These are phyloP conservation scores for Lysandra bellargus DNA, from an alignment of 2,888 invertebrate genomes.

Conservation along the genomic window DNA sequence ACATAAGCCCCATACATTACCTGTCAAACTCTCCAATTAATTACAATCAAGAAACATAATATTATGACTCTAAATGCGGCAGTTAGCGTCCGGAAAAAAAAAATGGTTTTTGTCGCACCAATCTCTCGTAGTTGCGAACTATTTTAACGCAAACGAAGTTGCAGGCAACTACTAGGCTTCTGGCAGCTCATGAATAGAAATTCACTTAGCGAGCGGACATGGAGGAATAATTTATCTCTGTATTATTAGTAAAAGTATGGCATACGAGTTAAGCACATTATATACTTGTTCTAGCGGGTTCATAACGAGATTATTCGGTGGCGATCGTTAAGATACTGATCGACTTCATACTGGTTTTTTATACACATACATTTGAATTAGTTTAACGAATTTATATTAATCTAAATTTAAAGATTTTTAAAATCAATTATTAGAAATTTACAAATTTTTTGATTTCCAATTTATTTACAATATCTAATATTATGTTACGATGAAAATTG, in stretches of 20 bases:
- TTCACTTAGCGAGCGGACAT: slow-evolving; percentile 6
- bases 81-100: too few relatives aligned
- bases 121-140: too few relatives aligned
- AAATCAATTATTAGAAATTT: background rate
- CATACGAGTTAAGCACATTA: slow-evolving; percentile 21
- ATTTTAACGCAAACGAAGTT: background rate
- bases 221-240: slow-evolving; percentile 10
- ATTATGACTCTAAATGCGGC: too few relatives aligned
- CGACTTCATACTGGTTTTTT: background rate
- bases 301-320: slow-evolving; percentile 21
- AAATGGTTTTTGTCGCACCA: too few relatives aligned
- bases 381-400: background rate
- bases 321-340: slow-evolving; percentile 6
- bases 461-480: too few relatives aligned
- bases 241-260: slow-evolving; percentile 12
- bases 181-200: slow-evolving; percentile 11
- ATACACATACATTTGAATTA: background rate
- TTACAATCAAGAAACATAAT: too few relatives aligned
- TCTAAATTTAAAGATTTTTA: background rate
- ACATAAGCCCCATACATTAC: too few relatives aligned
- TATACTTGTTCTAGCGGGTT: slow-evolving; percentile 18
- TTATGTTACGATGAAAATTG: too few relatives aligned
- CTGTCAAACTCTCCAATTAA: too few relatives aligned
- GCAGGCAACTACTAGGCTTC: background rate
- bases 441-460: too few relatives aligned